Evolutionary conservation across 2,797 vertebrate species (phyloP).

Genomic region (Astyanax mexicanus): DNA sequence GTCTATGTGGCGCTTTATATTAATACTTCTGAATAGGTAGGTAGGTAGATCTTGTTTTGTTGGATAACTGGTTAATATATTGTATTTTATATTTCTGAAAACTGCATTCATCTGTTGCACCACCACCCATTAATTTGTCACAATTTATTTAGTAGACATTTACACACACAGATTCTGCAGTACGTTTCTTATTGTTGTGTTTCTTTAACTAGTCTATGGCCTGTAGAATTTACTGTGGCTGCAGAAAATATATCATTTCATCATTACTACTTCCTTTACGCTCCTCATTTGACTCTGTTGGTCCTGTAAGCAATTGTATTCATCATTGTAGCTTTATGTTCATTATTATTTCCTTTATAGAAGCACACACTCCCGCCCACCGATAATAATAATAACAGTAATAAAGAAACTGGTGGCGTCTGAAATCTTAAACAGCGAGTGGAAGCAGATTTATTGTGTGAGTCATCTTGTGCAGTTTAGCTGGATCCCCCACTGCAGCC

Average conservation of each 20-base stretch:
- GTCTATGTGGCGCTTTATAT: too few relatives aligned
- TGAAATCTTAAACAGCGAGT: background rate
- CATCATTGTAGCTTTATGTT: background rate
- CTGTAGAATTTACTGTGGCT: background rate
- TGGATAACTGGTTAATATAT: too few relatives aligned
- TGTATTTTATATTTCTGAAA: background rate
- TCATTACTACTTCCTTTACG: background rate
- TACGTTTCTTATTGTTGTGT: background rate
- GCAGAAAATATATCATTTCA: background rate
- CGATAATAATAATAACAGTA: background rate
- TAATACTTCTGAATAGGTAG: too few relatives aligned
- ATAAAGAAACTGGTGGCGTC: background rate
- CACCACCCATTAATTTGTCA: background rate
- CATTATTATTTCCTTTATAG: background rate
- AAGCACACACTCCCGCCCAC: background rate
- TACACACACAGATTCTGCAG: background rate
- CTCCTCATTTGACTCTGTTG: background rate
- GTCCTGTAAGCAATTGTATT: background rate
- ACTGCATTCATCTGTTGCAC: background rate
- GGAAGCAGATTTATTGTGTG: background rate
- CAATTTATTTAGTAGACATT: too few relatives aligned
- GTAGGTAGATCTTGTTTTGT: too few relatives aligned
- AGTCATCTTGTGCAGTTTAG: background rate
- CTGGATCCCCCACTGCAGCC: background rate
- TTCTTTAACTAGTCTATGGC: background rate